Evolutionary conservation across 2,113 vertebrate genomes (phyloP).

Genomic region (Sorex araneus): DNA sequence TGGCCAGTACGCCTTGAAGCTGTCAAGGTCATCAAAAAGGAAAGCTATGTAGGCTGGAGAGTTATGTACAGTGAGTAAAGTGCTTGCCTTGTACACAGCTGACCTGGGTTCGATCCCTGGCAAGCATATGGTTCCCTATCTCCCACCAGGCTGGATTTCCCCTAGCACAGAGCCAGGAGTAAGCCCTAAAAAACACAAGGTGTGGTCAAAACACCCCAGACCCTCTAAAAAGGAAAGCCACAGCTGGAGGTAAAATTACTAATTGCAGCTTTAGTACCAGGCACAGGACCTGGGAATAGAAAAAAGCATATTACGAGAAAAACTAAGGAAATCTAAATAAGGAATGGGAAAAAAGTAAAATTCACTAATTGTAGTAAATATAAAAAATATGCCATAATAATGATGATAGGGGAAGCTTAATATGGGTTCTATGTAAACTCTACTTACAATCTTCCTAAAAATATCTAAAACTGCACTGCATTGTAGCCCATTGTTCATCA

Average conservation of each 20-base stretch:
- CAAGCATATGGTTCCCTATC: background rate
- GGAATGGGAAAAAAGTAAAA: background rate
- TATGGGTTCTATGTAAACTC: background rate
- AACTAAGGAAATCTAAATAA: background rate
- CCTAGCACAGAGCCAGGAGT: too few relatives aligned
- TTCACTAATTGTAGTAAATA: slow-evolving; percentile 33
- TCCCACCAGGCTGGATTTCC: too few relatives aligned
- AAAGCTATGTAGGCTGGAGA: background rate
- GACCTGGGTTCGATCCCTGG: too few relatives aligned
- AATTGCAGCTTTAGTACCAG: background rate
- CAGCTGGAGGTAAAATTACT: background rate
- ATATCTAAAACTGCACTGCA: slow-evolving; percentile 23
- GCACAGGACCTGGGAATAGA: background rate
- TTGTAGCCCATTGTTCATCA: too few relatives aligned
- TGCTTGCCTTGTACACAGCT: too few relatives aligned
- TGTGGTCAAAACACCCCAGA: background rate
- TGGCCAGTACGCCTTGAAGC: slow-evolving; percentile 11
- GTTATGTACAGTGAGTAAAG: background rate
- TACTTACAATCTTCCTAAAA: background rate
- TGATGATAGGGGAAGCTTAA: slow-evolving; percentile 9
- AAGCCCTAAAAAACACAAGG: too few relatives aligned
- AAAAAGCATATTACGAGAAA: slow-evolving; percentile 39
- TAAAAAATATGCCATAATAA: slow-evolving; percentile 9
- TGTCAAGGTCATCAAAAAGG: slow-evolving; percentile 57
- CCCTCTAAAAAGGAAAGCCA: background rate